Conservation (phyloP, 2,888 invertebrate species). For the Limnephilus rhombicus region DNA sequence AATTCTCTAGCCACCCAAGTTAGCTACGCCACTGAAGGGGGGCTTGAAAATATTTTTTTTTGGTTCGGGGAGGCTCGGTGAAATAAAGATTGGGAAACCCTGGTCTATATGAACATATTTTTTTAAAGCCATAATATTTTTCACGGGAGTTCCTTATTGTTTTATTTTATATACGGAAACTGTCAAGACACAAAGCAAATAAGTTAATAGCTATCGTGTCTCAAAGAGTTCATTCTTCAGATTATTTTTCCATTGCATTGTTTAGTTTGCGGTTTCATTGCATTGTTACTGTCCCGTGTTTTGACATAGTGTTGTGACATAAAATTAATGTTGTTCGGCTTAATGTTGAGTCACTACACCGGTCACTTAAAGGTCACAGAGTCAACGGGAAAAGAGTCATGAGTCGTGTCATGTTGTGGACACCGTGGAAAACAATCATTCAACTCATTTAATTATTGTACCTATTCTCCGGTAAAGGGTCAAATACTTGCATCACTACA, state of each 20-base stretch:
- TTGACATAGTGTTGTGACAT: constrained; percentile 8
- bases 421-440: not conserved
- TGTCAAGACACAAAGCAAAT: too few relatives aligned
- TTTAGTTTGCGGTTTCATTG: not conserved
- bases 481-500: not conserved
- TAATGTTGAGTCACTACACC: not conserved
- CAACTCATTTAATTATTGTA: not conserved
- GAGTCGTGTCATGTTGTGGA: not conserved
- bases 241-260: constrained; percentile 9
- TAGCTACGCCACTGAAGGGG: too few relatives aligned
- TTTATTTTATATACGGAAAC: too few relatives aligned
- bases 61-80: too few relatives aligned
- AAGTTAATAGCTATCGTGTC: not conserved
- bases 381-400: constrained; percentile 8
- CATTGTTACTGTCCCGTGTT: not conserved
- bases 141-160: too few relatives aligned
- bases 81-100: too few relatives aligned
- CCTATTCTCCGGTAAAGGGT: not conserved
- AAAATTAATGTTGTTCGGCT: not conserved
- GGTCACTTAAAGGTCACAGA: constrained; percentile 9
- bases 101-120: too few relatives aligned
- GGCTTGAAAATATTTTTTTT: too few relatives aligned
- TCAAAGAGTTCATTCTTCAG: not conserved
- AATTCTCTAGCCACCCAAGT: too few relatives aligned
- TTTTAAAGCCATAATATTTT: too few relatives aligned